phyloP scores from a whole-genome alignment of 1,140 invertebrate genomes.

The Bilobella aurantiaca region DNA sequence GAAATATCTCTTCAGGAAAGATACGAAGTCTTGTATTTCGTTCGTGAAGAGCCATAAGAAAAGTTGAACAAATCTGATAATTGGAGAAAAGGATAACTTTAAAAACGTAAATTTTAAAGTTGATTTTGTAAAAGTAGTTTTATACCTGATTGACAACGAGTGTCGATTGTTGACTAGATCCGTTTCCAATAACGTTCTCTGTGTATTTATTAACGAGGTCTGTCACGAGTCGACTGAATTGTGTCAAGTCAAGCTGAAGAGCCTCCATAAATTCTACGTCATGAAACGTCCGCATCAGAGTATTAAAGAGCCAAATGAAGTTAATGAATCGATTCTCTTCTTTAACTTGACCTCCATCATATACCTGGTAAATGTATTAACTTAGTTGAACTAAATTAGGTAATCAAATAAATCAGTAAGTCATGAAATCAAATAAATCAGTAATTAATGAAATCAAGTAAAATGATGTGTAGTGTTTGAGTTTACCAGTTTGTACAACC shows the following conservation, averaged over 20 bases:
- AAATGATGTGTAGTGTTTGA: too few relatives aligned
- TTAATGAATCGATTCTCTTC: background rate
- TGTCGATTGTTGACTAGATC: background rate
- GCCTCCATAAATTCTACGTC: constrained; percentile 67
- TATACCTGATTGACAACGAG: background rate
- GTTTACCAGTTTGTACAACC: background rate
- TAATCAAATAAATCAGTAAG: background rate
- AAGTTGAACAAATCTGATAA: constrained; percentile 10
- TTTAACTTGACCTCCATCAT: background rate
- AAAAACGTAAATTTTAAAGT: background rate
- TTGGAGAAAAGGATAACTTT: background rate
- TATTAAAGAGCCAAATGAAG: constrained; percentile 73
- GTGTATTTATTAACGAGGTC: background rate
- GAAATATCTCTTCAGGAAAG: constrained; percentile 34
- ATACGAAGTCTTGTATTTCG: constrained; percentile 24
- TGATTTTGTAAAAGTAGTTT: background rate
- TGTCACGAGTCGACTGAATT: background rate
- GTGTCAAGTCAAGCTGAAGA: constrained; percentile 5
- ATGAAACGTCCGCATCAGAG: constrained; percentile 72
- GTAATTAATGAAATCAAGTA: too few relatives aligned
- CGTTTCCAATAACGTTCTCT: background rate
- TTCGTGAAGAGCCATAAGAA: constrained; percentile 23
- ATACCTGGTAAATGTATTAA: background rate
- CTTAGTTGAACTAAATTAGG: background rate
- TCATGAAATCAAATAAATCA: too few relatives aligned